Evolutionary conservation across 2,888 invertebrate species (phyloP), one percentile per base, ranked within the genome.

Genomic region (Pandemis corylana): DNA sequence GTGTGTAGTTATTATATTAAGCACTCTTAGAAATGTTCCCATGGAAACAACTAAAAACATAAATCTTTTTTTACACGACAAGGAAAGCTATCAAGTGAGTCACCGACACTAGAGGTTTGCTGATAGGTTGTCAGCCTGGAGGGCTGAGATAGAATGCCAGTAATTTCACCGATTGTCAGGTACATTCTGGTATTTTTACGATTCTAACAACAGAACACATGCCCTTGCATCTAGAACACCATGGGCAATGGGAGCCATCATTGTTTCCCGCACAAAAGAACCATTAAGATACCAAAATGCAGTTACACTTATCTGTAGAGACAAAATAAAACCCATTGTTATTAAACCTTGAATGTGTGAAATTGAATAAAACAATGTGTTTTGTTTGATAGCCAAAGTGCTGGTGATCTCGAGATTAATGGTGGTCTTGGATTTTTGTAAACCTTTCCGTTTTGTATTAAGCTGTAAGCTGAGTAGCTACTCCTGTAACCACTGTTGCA

Each of bases 311-410:
- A 73, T 74, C 64, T 74, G 20, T n/a, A 70, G 74, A 74, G 74
- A 74, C 74, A 69, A 74, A 69, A 74, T 74, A 66, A 56, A 70
- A 64, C 20, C 74, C 69, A 74, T 74, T 74, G 74, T 74, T 65
- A 41, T 6, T 49, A 13, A n/a, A 61, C 74, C 74, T 70, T 74
- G 65, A 44, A 51, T 70, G 65, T 74, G 74, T 70, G 74, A 74
- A 74, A 70, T 74, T 74, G 69, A 70, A 70, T 64, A 73, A 68
- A 41, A 74, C 74, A 74, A 74, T 74, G 69, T 69, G 69, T 74
- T 74, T 56, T 46, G 49, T 46, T 41, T 51, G 74, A 61, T 70
- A 15, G 51, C 36, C 44, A 3, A 64, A 65, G 61, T 51, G 28
- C 41, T 15, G 36, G 13, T 68, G 51, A 61, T 49, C 53, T 49